Conservation (phyloP, 2,113 vertebrate species). For the Eonycteris spelaea region DNA sequence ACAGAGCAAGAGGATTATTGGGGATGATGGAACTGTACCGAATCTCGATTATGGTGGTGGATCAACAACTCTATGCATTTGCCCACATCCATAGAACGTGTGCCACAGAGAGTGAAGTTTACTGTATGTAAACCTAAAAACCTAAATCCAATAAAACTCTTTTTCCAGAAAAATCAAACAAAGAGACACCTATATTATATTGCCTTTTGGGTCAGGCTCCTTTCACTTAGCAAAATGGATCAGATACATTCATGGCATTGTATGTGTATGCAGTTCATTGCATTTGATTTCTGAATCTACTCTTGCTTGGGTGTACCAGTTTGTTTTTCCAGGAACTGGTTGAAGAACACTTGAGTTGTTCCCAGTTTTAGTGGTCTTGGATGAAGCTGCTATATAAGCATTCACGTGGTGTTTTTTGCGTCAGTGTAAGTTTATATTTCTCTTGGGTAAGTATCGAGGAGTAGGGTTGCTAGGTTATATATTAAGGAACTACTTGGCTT, state of each 20-base stretch:
- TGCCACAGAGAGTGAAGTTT: not conserved
- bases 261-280: not conserved
- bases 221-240: not conserved
- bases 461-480: not conserved
- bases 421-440: slow-evolving; percentile 1
- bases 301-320: not conserved
- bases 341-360: not conserved
- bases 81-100: not conserved
- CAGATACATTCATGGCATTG: not conserved
- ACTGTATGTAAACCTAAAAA: not conserved
- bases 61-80: not conserved
- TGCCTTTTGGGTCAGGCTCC: not conserved
- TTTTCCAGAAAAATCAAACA: not conserved
- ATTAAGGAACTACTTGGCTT: not conserved
- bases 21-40: not conserved
- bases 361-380: not conserved
- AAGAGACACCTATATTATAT: not conserved
- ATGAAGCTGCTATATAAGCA: not conserved
- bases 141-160: not conserved
- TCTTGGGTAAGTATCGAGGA: not conserved
- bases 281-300: not conserved
- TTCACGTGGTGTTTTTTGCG: not conserved
- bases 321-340: not conserved
- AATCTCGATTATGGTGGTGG: not conserved
- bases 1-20: not conserved